phyloP scores from a whole-genome alignment of 2,888 invertebrate genomes.

The Eugnorisma glareosa region DNA sequence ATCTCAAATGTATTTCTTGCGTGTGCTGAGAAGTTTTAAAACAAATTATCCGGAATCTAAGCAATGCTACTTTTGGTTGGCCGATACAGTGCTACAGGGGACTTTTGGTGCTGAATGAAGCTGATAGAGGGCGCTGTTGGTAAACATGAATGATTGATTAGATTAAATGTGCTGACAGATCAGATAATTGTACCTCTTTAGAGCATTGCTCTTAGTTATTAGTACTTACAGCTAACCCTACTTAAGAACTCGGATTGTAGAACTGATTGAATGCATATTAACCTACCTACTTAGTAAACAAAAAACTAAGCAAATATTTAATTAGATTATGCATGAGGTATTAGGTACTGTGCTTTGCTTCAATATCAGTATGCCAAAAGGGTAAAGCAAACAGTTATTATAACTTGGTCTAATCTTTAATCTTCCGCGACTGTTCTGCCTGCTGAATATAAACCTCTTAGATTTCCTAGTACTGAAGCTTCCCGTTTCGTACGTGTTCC shows the following conservation, averaged over 20 bases:
- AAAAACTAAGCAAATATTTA: too few species aligned
- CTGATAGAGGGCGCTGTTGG: too few species aligned
- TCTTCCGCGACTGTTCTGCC: conserved; percentile 20
- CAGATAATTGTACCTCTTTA: too few species aligned
- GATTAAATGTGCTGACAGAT: too few species aligned
- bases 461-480: conserved; percentile 36
- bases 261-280: too few species aligned
- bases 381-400: background rate
- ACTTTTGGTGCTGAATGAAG: background rate
- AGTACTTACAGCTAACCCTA: too few species aligned
- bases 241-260: too few species aligned
- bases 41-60: background rate
- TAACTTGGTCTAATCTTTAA: background rate
- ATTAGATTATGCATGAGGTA: too few species aligned
- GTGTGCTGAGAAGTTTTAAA: conserved; percentile 26
- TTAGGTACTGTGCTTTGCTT: background rate
- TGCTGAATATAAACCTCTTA: conserved; percentile 20
- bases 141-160: too few species aligned
- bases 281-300: too few species aligned
- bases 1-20: conserved; percentile 42
- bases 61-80: background rate
- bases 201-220: too few species aligned
- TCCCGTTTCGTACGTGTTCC: conserved; percentile 55
- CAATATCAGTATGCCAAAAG: conserved; percentile 16
- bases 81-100: background rate